Percentiles rank a stretch among this genome's conserved stretches.
These are phyloP conservation scores for Urocynchramus pylzowi DNA, from an alignment of 2,113 vertebrate species.

Conservation along the genomic window DNA sequence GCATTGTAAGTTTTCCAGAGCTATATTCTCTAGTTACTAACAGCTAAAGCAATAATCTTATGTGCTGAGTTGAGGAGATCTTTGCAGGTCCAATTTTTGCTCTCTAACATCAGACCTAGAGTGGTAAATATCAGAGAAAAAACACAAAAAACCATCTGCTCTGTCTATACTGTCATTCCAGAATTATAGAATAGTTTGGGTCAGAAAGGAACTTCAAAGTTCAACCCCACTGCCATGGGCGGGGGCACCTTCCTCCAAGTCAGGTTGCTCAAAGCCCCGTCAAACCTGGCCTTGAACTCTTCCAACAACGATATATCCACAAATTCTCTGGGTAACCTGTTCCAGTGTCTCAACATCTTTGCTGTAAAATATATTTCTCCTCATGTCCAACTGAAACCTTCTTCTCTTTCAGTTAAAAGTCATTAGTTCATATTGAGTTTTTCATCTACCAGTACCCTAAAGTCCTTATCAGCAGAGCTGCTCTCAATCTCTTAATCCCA, in stretches of 20 bases:
- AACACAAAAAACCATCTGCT: background rate
- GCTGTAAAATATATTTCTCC: background rate
- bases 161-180: background rate
- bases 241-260: background rate
- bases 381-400: background rate
- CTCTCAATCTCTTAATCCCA: background rate
- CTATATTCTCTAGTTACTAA: background rate
- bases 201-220: background rate
- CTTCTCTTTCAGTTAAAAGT: background rate
- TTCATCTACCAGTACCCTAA: background rate
- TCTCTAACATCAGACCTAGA: background rate
- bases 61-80: background rate
- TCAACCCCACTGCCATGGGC: accelerated
- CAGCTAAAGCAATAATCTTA: background rate
- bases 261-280: background rate
- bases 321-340: background rate
- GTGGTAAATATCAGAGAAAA: background rate
- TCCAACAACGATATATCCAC: accelerated
- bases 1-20: background rate
- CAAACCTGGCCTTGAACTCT: background rate
- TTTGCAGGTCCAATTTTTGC: background rate
- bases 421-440: background rate
- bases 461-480: background rate
- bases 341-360: background rate
- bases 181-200: background rate